Base-by-base conservation (phyloP, 2,888 invertebrate species). In the Sericinus montela region DNA sequence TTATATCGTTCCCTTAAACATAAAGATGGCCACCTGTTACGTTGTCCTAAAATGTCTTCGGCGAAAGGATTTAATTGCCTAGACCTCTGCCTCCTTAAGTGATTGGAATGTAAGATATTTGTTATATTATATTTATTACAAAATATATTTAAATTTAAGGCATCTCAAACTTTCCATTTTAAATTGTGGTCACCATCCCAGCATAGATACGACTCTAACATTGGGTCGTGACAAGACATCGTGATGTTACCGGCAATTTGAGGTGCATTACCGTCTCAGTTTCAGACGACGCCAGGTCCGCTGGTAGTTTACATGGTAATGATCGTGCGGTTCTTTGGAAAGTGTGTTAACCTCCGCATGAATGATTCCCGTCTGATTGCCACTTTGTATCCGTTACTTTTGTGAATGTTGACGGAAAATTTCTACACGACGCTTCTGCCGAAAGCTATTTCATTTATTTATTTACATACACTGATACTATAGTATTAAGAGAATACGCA, bases 221-320 rank as follows among this genome's bases (percentile, higher is more conserved):
- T 45, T 32, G 25, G 49, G 62, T 68, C 67, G 67, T 68, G 67
- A 62, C 59, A 51, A 37, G 39, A 29, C 51, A 59, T 68, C 67
- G 63, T 67, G 67, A 62, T 55, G 57, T 48, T 53, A 51, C 55
- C 45, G 36, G 58, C 59, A 67, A 65, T 65, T 65, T 63, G 57
- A 58, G 59, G 48, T 41, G 56, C 55, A 61, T 58, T 59, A 58
- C 56, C 50, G 57, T 54, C 54, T 53, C 57, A 58, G 57, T 49
- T 56, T 55, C 52, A 52, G 52, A 38, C 48, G 54, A 53, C 50
- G 55, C 51, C 44, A 50, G 41, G 13, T 19, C 15, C 38, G 29
- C 37, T 42, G 45, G 41, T 41, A 49, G 44, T 11, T 16, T 34
- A 10, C 45, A 23, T 29, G 32, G 38, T 49, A 49, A 49, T 49